Percentiles rank a stretch among this genome's conserved stretches.
Conservation (phyloP, 2,113 vertebrate genomes). For the Peromyscus californicus region DNA sequence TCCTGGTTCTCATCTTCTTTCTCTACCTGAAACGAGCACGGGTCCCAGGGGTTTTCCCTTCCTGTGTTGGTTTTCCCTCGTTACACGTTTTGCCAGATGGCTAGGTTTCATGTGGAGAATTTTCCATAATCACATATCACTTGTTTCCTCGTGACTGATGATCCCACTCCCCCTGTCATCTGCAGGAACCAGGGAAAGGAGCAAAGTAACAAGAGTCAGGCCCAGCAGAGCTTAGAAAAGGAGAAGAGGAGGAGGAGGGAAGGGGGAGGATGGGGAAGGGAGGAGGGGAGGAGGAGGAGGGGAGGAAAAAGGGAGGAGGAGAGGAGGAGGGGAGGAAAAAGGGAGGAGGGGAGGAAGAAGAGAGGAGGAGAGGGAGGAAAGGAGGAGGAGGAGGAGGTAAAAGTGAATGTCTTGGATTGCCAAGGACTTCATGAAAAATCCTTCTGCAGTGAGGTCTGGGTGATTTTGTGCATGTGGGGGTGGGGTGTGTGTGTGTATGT, state of each 20-base stretch:
- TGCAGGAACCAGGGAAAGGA: constrained; percentile 62
- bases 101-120: constrained; percentile 72
- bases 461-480: background rate
- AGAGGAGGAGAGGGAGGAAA: background rate
- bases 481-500: background rate
- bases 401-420: background rate
- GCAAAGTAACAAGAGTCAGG: constrained; percentile 58
- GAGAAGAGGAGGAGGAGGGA: background rate
- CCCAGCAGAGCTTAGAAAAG: constrained; percentile 6
- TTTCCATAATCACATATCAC: constrained; percentile 74
- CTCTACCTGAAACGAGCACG: constrained; percentile 70
- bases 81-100: constrained; percentile 77
- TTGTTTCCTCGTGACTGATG: constrained; percentile 59
- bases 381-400: background rate
- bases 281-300: no score
- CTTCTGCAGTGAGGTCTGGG: background rate
- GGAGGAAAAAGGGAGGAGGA: background rate
- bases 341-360: background rate
- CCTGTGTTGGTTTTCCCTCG: constrained; percentile 64
- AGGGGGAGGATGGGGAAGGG: background rate
- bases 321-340: background rate
- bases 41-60: constrained; percentile 57
- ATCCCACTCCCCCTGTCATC: constrained; percentile 64
- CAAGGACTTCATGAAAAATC: constrained; percentile 8
- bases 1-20: constrained; percentile 52